Evolutionary conservation across 2,888 invertebrate species (phyloP).

Genomic region (Heteropelma amictum): DNA sequence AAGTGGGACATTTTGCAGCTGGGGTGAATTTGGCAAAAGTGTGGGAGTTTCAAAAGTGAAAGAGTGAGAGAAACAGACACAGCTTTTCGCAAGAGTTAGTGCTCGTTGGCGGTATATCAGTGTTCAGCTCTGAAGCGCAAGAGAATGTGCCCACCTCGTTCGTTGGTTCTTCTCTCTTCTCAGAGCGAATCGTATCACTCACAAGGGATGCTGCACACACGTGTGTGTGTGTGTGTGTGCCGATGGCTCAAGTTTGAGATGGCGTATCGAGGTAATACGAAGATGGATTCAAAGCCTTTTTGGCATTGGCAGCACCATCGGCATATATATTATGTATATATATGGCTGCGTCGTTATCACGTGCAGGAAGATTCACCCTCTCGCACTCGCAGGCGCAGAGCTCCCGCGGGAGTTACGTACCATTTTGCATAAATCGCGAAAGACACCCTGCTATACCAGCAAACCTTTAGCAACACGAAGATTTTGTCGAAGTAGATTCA

Average conservation of each 20-base stretch:
- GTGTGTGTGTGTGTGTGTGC: neutral
- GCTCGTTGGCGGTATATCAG: slow-evolving; percentile 62
- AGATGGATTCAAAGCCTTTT: neutral
- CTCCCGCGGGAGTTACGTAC: slow-evolving; percentile 75
- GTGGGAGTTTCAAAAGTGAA: neutral
- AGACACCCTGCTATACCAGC: slow-evolving; percentile 66
- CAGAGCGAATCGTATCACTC: slow-evolving; percentile 26
- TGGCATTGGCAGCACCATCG: neutral
- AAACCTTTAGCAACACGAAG: slow-evolving; percentile 71
- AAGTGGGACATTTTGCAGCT: slow-evolving; percentile 50
- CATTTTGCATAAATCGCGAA: slow-evolving; percentile 78
- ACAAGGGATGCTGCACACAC: neutral
- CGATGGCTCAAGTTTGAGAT: neutral
- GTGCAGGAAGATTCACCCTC: slow-evolving; percentile 65
- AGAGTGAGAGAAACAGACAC: slow-evolving; percentile 9
- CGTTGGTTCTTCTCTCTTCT: slow-evolving; percentile 26
- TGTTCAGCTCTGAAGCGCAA: slow-evolving; percentile 47
- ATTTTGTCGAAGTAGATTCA: slow-evolving; percentile 71
- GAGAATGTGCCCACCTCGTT: slow-evolving; percentile 21
- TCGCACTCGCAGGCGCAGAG: slow-evolving; percentile 61
- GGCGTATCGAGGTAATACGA: slow-evolving; percentile 4
- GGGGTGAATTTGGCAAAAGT: slow-evolving; percentile 40
- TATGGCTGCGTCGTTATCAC: slow-evolving; percentile 70
- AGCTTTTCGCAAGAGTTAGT: slow-evolving; percentile 49
- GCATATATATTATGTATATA: neutral